Conservation (phyloP, 2,113 vertebrate species). For the Rhizomys pruinosus region DNA sequence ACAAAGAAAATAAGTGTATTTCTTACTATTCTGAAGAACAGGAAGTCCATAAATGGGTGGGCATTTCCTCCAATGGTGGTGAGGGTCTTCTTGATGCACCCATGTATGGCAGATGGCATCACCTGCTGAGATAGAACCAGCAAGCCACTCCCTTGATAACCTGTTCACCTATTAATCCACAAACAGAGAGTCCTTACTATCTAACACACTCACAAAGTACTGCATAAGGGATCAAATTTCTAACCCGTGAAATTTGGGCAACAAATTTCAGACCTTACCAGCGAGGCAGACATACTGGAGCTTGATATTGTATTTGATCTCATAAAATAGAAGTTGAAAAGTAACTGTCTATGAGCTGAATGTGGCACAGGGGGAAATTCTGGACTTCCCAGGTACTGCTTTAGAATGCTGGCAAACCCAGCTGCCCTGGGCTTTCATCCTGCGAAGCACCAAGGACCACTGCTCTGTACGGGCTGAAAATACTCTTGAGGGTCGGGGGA, state of each 20-base stretch:
- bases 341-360: background rate
- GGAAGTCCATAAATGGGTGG: background rate
- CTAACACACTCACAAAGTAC: background rate
- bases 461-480: fast-evolving
- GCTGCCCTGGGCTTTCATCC: background rate
- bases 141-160: background rate
- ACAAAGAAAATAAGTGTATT: background rate
- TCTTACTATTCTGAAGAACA: too few relatives aligned
- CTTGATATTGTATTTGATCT: background rate
- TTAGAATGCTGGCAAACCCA: background rate
- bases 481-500: background rate
- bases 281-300: background rate
- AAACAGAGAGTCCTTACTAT: background rate
- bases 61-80: background rate
- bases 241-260: background rate
- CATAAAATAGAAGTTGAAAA: background rate
- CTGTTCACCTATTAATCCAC: background rate
- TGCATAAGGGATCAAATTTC: background rate
- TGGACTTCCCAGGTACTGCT: background rate
- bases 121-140: background rate
- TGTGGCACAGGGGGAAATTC: background rate
- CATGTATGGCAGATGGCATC: background rate
- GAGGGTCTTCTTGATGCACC: background rate
- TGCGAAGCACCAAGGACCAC: background rate
- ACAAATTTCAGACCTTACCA: background rate